Conservation (phyloP, 2,113 vertebrate species). For the Dromaius novaehollandiae region DNA sequence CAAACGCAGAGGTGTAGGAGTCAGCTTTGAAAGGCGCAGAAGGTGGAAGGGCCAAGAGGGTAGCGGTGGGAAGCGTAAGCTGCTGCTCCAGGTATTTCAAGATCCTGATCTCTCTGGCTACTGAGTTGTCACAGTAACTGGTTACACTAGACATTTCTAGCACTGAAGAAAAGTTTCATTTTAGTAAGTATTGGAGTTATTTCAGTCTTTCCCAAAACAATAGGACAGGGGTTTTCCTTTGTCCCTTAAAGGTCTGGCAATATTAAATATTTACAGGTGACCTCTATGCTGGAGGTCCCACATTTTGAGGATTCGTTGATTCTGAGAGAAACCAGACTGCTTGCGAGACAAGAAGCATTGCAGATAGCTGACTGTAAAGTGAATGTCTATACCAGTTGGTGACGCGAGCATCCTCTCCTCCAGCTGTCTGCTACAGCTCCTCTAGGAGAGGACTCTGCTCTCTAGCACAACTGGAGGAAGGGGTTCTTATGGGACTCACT, state of each 20-base stretch:
- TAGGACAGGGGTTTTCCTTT: background rate
- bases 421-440: background rate
- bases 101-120: background rate
- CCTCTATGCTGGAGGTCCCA: background rate
- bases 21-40: background rate
- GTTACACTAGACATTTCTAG: background rate
- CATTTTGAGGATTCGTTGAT: background rate
- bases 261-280: background rate
- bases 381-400: background rate
- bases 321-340: background rate
- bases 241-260: background rate
- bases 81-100: background rate
- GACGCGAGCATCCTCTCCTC: background rate
- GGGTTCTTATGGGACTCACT: background rate
- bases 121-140: fast-evolving
- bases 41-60: background rate
- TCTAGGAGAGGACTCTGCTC: background rate
- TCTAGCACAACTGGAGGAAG: background rate
- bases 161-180: background rate
- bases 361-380: background rate
- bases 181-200: background rate
- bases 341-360: background rate
- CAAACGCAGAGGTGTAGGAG: background rate
- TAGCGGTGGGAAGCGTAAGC: fast-evolving
- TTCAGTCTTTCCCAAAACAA: background rate